Evolutionary conservation across 92 coral and sea anemone species (phyloP), one percentile per base, ranked within the genome.

Genomic region (Montipora capitata): DNA sequence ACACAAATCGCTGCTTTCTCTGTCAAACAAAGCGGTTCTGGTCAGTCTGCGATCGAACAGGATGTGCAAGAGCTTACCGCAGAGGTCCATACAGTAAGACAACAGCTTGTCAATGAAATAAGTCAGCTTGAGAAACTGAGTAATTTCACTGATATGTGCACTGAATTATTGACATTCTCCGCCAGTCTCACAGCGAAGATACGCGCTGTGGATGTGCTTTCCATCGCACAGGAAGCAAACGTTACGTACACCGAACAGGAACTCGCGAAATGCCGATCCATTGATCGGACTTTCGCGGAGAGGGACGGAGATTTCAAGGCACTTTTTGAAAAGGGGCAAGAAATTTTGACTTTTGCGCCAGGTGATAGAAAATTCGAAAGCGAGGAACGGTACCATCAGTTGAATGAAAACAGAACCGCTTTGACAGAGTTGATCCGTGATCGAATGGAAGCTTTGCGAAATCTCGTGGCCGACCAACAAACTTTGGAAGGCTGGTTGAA

Each of bases 401-500:
- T 95, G 17, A 72, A 58, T 18, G 68, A 78, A 8, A 62, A 61
- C 5, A 91, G 91, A 73, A 54, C 12, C n/a, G 3, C 67, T 14
- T 51, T 81, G 12, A 40, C 52, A 69, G 68, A 81, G 54, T 48
- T 81, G 85, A 69, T 81, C 39, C 20, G 40, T 2, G 40, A 52
- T n/a, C 94, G 88, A 45, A 51, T 88, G 62, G 79, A 91, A 56
- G 72, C 80, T 17, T 73, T 95, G 40, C 91, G 94, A 14, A 72
- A 77, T 38, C 85, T 91, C 16, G 88, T 93, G 15, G 93, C 95
- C 17, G 92, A 91, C 70, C 94, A 93, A 45, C 96, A 95, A 82
- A 88, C 96, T 12, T 42, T 93, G 16, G 92, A 93, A 27, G 95
- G 92, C 15, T 95, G 98, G 98, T 68, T 95, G 11, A 75, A 82